A percentile compares a stretch with the other conserved stretches of the same genome.
Conservation (phyloP, 2,797 vertebrate genomes). For the Taeniopygia guttata region DNA sequence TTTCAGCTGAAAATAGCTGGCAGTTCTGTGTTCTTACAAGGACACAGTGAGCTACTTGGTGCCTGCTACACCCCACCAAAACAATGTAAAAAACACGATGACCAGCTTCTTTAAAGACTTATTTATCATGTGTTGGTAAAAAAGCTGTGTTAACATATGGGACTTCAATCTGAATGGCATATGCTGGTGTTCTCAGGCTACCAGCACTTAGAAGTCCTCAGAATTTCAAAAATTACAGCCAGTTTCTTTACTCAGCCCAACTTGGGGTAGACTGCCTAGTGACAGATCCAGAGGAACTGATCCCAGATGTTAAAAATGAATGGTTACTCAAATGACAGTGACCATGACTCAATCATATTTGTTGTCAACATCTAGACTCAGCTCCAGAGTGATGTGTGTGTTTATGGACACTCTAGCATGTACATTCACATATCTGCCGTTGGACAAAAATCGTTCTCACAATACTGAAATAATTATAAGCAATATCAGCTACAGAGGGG, state of each 20-base stretch:
- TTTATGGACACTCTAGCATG: neutral
- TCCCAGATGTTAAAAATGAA: slow-evolving; percentile 47
- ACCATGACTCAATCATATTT: neutral
- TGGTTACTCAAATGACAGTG: neutral
- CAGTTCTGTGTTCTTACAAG: neutral
- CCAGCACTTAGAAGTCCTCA: slow-evolving; percentile 53
- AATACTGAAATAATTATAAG: slow-evolving; percentile 17
- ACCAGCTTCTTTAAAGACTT: slow-evolving; percentile 53
- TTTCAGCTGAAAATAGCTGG: neutral
- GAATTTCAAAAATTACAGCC: slow-evolving; percentile 46
- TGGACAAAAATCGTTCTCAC: neutral
- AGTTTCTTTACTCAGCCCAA: slow-evolving; percentile 37
- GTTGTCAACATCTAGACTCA: neutral
- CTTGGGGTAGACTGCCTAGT: slow-evolving; percentile 22
- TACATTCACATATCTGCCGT: neutral
- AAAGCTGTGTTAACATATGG: slow-evolving; percentile 66
- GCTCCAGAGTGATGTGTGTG: neutral
- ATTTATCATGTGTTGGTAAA: slow-evolving; percentile 61
- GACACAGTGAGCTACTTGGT: neutral
- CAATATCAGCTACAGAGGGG: slow-evolving; percentile 30
- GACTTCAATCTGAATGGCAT: slow-evolving; percentile 66
- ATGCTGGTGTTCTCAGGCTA: slow-evolving; percentile 65
- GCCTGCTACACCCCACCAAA: slow-evolving; percentile 2
- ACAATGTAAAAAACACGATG: neutral
- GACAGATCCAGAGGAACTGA: slow-evolving; percentile 20